These are phyloP conservation scores for Pseudanteris insignis DNA, from an alignment of 2,888 invertebrate genomes.

Conservation along the genomic window DNA sequence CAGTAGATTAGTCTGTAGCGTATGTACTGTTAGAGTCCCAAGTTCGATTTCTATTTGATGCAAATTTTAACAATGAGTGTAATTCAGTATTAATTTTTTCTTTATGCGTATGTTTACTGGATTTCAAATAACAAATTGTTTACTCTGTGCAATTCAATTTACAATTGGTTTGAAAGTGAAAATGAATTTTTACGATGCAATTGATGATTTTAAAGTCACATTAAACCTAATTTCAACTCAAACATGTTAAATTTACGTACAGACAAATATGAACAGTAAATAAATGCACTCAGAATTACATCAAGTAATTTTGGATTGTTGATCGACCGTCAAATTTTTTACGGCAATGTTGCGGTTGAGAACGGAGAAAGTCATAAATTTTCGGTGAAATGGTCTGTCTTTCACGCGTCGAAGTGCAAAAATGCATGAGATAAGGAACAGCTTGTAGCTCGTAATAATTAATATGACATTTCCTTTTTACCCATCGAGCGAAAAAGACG, in stretches of 20 bases:
- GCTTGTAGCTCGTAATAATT: not conserved
- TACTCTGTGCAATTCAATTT: no score
- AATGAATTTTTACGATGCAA: no score
- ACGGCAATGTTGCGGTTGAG: not conserved
- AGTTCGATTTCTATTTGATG: no score
- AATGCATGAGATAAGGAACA: not conserved
- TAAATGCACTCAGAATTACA: constrained; percentile 11
- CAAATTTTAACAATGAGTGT: no score
- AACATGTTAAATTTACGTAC: constrained; percentile 8
- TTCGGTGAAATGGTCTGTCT: not conserved
- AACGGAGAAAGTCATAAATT: not conserved
- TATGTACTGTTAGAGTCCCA: no score
- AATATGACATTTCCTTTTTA: not conserved
- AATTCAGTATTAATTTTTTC: no score
- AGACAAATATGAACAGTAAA: constrained; percentile 4
- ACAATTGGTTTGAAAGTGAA: no score
- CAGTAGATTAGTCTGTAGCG: no score
- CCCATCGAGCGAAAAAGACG: no score
- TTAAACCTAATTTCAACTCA: constrained; percentile 8
- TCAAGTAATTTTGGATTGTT: constrained; percentile 14
- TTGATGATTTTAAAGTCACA: not conserved
- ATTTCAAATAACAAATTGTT: no score
- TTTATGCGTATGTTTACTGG: no score
- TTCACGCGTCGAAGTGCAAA: not conserved
- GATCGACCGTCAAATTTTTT: constrained; percentile 9